Conservation (phyloP, 2,797 vertebrate species). For the Poecilia gillii region DNA sequence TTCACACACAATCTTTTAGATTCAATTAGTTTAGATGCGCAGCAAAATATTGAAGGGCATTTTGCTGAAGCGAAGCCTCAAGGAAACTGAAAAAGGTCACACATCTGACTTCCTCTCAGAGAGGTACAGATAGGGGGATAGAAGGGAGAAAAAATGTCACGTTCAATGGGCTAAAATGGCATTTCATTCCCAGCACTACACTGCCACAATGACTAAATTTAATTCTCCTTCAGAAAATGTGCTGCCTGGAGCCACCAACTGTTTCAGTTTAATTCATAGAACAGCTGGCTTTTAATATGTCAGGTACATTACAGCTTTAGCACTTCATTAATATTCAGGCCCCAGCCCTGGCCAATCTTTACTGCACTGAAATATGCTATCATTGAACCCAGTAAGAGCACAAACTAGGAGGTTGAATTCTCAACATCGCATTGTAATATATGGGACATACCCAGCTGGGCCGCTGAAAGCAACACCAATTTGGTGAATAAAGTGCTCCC, state of each 20-base stretch:
- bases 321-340: slow-evolving; percentile 56
- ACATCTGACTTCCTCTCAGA: slow-evolving; percentile 64
- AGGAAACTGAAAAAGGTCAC: slow-evolving; percentile 80
- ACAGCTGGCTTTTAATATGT: slow-evolving; percentile 52
- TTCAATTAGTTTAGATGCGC: slow-evolving; percentile 79
- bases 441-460: slow-evolving; percentile 28
- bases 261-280: slow-evolving; percentile 53
- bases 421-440: slow-evolving; percentile 10
- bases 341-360: slow-evolving; percentile 21
- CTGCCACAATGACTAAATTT: slow-evolving; percentile 52
- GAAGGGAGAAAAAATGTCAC: slow-evolving; percentile 57
- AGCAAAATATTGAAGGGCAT: slow-evolving; percentile 78
- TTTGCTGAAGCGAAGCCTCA: slow-evolving; percentile 72
- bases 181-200: slow-evolving; percentile 57
- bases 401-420: slow-evolving; percentile 18
- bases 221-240: slow-evolving; percentile 52
- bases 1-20: slow-evolving; percentile 76
- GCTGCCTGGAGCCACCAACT: slow-evolving; percentile 42
- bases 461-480: slow-evolving; percentile 25
- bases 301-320: slow-evolving; percentile 51
- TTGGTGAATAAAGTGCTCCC: slow-evolving; percentile 45
- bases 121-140: slow-evolving; percentile 53
- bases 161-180: slow-evolving; percentile 65
- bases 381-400: slow-evolving; percentile 23
- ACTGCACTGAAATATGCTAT: slow-evolving; percentile 21